Evolutionary conservation across 2,888 invertebrate genomes (phyloP), one percentile per base, ranked within the genome.

Genomic region (Myathropa florea): DNA sequence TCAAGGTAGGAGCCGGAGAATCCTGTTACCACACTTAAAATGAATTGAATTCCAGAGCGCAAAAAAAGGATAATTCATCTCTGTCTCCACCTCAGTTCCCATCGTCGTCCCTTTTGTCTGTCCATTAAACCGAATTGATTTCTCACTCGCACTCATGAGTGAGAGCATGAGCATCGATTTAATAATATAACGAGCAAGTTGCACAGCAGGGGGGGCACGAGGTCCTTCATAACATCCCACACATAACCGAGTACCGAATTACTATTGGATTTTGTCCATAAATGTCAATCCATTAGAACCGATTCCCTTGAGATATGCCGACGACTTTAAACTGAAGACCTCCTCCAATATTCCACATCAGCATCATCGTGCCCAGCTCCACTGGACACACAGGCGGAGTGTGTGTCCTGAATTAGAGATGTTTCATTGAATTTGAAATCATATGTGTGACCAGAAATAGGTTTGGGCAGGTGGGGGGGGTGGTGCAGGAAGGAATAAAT

Each of bases 271-370:
- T 71, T 39, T 46, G 24, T 46, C 39, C 18, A 71, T 71, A 71
- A 71, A 71, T 61, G 60, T 72, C 72, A 72, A 72, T 61, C 71
- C 60, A 71, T 46, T 71, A 23, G 46, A 46, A 53, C 61, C 46
- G 14, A 72, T 23, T 70, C 70, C 36, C 70, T 10, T 39, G 36
- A 18, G 12, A 14, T 36, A 36, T 36, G 14, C 36, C 39, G n/a
- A 39, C 7, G 46, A 46, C 46, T 46, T 46, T 18, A 46, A 46
- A 46, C 46, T 18, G 1, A 46, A 18, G 18, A 46, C 18, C 46
- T 18, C 46, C 7, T 18, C 14, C n/a, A n/a, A 2, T 39, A 4
- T 18, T 46, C 46, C 3, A 4, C 18, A 33, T 2, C 4, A 9
- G 30, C 30, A 33, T 33, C 33, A 33, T 33, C 33, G 3, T 9